A percentile compares a stretch with the other conserved stretches of the same genome.
Evolutionary conservation across 2,113 vertebrate genomes (phyloP).

Genomic region (Spea bombifrons): DNA sequence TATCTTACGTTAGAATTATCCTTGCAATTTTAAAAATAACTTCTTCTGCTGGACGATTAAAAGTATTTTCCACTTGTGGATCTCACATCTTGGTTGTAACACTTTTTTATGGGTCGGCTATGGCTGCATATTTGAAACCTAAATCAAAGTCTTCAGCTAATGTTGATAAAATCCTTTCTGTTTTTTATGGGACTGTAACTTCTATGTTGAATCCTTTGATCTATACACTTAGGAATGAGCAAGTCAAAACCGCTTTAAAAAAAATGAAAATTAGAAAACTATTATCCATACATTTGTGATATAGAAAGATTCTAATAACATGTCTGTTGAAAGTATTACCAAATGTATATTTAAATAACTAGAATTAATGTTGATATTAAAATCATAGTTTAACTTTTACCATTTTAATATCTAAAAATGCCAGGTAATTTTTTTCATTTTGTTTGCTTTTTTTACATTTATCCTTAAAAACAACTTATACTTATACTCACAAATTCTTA

Average conservation of each 20-base stretch:
- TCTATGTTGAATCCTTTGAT: slow-evolving; percentile 51
- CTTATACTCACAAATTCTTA: too few relatives aligned
- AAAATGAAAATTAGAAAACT: not conserved
- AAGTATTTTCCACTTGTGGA: not conserved
- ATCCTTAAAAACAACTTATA: too few relatives aligned
- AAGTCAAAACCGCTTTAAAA: not conserved
- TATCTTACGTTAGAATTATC: not conserved
- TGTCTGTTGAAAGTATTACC: too few relatives aligned
- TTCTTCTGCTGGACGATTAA: not conserved
- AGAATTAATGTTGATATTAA: too few relatives aligned
- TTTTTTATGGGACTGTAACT: not conserved
- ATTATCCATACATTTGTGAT: not conserved
- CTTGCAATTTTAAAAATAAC: not conserved
- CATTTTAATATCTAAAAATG: too few relatives aligned
- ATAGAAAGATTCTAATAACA: too few relatives aligned
- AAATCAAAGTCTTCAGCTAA: not conserved
- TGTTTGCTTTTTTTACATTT: too few relatives aligned
- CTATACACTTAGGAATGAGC: not conserved
- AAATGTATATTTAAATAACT: too few relatives aligned
- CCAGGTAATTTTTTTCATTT: too few relatives aligned
- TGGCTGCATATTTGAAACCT: not conserved
- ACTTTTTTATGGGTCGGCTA: not conserved
- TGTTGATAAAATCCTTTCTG: not conserved
- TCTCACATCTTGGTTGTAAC: not conserved
- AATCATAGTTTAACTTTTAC: too few relatives aligned